Evolutionary conservation across 2,797 vertebrate species (phyloP).

Genomic region (Syngnathus acus): DNA sequence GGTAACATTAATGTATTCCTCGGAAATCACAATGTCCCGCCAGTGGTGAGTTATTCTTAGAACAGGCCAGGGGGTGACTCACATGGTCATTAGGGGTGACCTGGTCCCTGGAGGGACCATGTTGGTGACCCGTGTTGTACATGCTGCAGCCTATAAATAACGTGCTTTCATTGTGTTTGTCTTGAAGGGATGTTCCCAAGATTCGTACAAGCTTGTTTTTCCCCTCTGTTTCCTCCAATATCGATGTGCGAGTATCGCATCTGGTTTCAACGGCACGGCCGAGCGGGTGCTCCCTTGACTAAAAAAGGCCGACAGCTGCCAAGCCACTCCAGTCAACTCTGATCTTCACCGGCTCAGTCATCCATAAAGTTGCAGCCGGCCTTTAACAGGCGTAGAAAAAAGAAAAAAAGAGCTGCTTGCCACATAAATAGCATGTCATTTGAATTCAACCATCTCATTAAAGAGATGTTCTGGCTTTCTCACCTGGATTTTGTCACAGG

Average conservation of each 20-base stretch:
- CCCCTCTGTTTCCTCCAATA: not conserved
- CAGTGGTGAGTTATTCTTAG: not conserved
- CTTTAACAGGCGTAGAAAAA: slow-evolving; percentile 6
- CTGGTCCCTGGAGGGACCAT: not conserved
- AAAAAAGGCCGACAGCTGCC: slow-evolving; percentile 26
- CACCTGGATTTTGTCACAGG: slow-evolving; percentile 46
- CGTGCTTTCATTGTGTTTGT: not conserved
- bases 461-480: slow-evolving; percentile 22
- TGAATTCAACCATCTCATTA: slow-evolving; percentile 44
- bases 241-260: slow-evolving; percentile 2
- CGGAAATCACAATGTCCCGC: not conserved
- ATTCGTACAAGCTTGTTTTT: not conserved
- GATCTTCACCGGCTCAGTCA: slow-evolving; percentile 15
- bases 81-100: not conserved
- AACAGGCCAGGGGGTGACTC: not conserved
- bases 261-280: slow-evolving; percentile 5
- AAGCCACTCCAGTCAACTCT: slow-evolving; percentile 17
- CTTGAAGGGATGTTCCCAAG: not conserved
- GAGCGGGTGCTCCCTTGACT: slow-evolving; percentile 6
- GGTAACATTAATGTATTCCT: not conserved
- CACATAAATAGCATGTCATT: slow-evolving; percentile 51
- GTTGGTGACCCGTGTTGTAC: not conserved
- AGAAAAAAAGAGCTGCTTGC: slow-evolving; percentile 20
- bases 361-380: slow-evolving; percentile 17
- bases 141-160: not conserved